Evolutionary conservation across 2,113 vertebrate species (phyloP), one percentile per base, ranked within the genome.

Genomic region (Sporophila hypoxantha): DNA sequence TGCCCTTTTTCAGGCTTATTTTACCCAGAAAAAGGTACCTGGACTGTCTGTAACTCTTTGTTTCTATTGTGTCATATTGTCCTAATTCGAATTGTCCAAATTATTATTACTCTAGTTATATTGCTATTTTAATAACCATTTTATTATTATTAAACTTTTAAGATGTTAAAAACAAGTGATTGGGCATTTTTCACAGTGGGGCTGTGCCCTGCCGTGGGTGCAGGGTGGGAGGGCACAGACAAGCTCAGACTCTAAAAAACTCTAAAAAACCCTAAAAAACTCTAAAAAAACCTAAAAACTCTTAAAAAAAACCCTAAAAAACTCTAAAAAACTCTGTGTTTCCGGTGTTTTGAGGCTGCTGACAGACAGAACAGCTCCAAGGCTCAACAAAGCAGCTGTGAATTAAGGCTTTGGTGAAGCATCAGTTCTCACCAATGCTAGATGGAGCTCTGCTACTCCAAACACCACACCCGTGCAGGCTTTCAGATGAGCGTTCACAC

Each of bases 381-480:
- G 5, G 8, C 50, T 71, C 36, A 9, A 17, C 47, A 20, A 61
- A 67, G 68, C 26, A 47, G 47, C 59, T 55, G 50, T 2, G 65
- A 80, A 50, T 80, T 13, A 32, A 37, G 67, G 81, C 57, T 77
- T n/a, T 30, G 20, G 76, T 47, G 83, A 47, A 83, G 92, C 88
- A 62, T 30, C 47, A 2, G n/a, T 82, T 88, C 61, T 42, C 52
- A 9, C 8, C 83, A 77, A 55, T 90, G 92, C 94, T 95, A 95
- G 94, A 56, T 93, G 94, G 94, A 95, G 94, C 94, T 95, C 19
- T 94, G 94, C 80, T 83, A 74, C 91, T 85, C 86, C 82, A 87
- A 93, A 92, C 42, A 75, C 39, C 17, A 1, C 8, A 2, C 73
- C 30, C 9, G n/a, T n/a, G 42, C 3, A 12, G 52, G 41, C 26